Conservation (phyloP, 2,888 invertebrate genomes). For the Cephus pulcher region DNA sequence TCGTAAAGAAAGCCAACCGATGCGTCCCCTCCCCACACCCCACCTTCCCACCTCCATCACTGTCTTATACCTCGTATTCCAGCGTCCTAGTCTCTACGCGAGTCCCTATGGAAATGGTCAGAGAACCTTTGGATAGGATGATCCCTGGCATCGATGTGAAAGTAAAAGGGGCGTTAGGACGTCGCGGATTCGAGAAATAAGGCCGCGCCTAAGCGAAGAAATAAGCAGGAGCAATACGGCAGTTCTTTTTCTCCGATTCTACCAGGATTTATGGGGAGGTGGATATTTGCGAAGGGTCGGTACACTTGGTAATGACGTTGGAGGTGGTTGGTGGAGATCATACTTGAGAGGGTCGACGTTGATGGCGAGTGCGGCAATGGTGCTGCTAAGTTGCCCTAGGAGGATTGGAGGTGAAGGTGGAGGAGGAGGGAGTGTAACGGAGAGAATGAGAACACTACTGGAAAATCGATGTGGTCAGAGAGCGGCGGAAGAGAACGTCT, state of each 20-base stretch:
- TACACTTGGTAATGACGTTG: background rate
- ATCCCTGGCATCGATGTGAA: background rate
- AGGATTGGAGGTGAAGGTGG: background rate
- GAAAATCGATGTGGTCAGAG: conserved; percentile 39
- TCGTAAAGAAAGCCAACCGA: conserved; percentile 19
- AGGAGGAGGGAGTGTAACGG: background rate
- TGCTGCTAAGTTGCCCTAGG: background rate
- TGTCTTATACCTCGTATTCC: background rate
- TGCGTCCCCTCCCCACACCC: background rate
- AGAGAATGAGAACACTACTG: conserved; percentile 15
- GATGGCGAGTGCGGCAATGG: background rate
- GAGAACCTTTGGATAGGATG: background rate
- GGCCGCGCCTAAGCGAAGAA: background rate
- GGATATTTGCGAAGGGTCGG: background rate
- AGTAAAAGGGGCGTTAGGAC: background rate
- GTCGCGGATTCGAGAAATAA: background rate
- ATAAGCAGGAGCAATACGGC: background rate
- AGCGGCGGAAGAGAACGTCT: conserved; percentile 27
- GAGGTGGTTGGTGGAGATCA: background rate
- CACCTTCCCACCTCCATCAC: background rate
- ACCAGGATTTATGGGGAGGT: background rate
- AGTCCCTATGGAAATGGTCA: background rate
- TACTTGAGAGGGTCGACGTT: background rate
- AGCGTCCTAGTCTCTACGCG: background rate
- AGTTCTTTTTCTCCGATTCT: background rate